Evolutionary conservation across 2,797 vertebrate species (phyloP).

Genomic region (Oreochromis grahami): DNA sequence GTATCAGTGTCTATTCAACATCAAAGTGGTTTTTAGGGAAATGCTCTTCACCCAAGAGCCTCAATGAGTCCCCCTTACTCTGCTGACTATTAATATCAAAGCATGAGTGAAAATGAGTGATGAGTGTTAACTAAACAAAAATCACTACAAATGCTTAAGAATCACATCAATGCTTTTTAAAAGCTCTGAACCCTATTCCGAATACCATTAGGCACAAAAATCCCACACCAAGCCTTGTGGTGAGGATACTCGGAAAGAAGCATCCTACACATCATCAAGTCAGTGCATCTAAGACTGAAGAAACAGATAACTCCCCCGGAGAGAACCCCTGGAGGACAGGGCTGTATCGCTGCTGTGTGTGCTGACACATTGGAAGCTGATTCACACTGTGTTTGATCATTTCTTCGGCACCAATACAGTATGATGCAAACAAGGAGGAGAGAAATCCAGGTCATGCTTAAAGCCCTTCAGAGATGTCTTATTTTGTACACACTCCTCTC

Average conservation of each 20-base stretch:
- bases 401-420: conserved; percentile 49
- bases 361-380: conserved; percentile 48
- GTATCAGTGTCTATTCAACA: not conserved
- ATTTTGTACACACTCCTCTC: conserved; percentile 38
- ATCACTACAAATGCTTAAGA: not conserved
- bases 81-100: not conserved
- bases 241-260: not conserved
- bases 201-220: not conserved
- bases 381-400: conserved; percentile 61
- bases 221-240: conserved; percentile 10
- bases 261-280: conserved; percentile 27
- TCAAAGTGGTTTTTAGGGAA: not conserved
- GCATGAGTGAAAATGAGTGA: not conserved
- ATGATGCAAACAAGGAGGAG: conserved; percentile 51
- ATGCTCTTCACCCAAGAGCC: not conserved
- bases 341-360: conserved; percentile 21
- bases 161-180: not conserved
- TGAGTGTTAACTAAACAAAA: not conserved
- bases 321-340: conserved; percentile 12
- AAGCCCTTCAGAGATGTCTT: conserved; percentile 42
- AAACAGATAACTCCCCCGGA: conserved; percentile 27
- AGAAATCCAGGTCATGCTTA: conserved; percentile 66
- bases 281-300: conserved; percentile 6
- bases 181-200: not conserved
- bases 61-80: not conserved